phyloP scores from a whole-genome alignment of 2,113 vertebrate species.

The Rhombomys opimus region DNA sequence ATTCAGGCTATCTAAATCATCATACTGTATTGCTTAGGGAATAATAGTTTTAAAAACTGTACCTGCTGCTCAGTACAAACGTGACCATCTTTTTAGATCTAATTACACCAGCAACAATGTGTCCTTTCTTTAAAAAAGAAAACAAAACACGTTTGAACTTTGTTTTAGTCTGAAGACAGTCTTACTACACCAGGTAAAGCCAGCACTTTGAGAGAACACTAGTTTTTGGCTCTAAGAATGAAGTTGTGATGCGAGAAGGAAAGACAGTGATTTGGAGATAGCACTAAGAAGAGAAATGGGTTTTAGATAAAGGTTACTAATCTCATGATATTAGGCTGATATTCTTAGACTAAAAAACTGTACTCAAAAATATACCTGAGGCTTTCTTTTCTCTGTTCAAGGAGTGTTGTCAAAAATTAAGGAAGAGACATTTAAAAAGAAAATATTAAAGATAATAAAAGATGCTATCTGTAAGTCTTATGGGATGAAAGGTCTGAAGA shows the following conservation, averaged over 20 bases:
- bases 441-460: background rate
- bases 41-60: background rate
- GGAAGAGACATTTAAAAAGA: background rate
- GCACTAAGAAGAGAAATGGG: background rate
- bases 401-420: slow-evolving; percentile 24
- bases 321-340: background rate
- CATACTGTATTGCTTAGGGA: background rate
- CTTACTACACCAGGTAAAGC: slow-evolving; percentile 21
- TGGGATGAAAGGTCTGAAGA: slow-evolving; percentile 20
- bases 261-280: background rate
- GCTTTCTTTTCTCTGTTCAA: background rate
- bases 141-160: background rate
- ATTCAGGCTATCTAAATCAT: background rate
- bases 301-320: background rate
- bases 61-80: background rate
- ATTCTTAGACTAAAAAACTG: background rate
- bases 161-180: background rate
- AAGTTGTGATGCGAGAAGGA: background rate
- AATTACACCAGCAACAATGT: background rate
- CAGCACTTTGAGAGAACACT: background rate
- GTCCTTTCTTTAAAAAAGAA: background rate
- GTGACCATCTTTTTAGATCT: background rate
- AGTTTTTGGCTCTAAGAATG: background rate
- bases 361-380: background rate
- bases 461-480: background rate